Conservation (phyloP, 1,140 invertebrate genomes). For the Sycophila sp. region DNA sequence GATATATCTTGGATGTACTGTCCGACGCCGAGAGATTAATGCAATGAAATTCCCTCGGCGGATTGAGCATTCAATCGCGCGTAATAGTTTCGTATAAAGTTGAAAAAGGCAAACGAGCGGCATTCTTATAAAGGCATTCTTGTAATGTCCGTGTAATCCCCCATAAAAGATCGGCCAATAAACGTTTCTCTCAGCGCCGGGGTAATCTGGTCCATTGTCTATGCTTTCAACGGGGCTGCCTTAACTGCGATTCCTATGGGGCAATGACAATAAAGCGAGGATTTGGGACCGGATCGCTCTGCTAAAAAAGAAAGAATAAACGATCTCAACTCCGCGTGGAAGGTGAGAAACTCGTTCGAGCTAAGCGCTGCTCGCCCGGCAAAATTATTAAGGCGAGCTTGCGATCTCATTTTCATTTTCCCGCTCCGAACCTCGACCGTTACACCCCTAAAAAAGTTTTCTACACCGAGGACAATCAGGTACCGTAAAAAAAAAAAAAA, state of each 20-base stretch:
- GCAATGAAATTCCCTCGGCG: background rate
- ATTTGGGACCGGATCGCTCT: slow-evolving; percentile 12
- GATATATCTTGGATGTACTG: too few relatives aligned
- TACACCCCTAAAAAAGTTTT: too few relatives aligned
- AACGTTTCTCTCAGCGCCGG: slow-evolving; percentile 16
- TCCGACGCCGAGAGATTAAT: background rate
- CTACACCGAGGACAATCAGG: too few relatives aligned
- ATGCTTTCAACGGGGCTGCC: slow-evolving; percentile 4
- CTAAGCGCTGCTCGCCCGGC: background rate
- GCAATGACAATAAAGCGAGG: slow-evolving; percentile 31
- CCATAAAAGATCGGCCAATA: slow-evolving; percentile 33
- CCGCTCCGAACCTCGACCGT: too few relatives aligned
- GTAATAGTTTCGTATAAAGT: slow-evolving; percentile 17
- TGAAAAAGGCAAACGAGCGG: background rate
- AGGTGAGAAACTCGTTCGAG: slow-evolving; percentile 1
- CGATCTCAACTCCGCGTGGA: background rate
- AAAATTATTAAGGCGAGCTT: background rate
- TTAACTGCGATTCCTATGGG: slow-evolving; percentile 23
- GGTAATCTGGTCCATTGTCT: slow-evolving; percentile 34
- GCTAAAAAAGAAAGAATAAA: slow-evolving; percentile 12
- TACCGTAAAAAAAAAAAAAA: background rate
- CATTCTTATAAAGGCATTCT: background rate
- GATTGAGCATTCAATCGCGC: background rate
- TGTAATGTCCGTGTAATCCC: slow-evolving; percentile 30
- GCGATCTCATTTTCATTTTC: slow-evolving; percentile 3